Base-by-base conservation (phyloP, 2,797 vertebrate genomes). In the Eulemur rubriventer region DNA sequence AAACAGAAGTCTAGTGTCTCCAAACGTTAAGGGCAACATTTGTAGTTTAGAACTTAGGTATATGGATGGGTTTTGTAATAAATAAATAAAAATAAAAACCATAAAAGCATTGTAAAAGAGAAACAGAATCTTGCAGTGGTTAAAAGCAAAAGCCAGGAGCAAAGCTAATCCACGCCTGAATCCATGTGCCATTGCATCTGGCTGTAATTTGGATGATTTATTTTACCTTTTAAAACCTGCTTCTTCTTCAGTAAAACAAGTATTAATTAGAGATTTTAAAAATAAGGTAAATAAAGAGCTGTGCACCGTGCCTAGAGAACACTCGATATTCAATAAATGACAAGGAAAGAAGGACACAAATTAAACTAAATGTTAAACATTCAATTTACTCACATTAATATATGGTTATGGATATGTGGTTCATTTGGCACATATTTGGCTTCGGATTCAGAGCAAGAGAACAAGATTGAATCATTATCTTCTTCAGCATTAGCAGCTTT, bases 301-400 rank as follows among this genome's bases (percentile, higher is more conserved):
- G 90, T 88, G 6, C 7, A 57, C 1, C 41, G 26, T 67, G 17
- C 30, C 30, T 75, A 61, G 6, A 69, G 33, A 72, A 87, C 0
- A 83, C 18, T 46, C 48, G 72, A 76, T 96, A 50, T 70, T 91
- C 61, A 85, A 18, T 96, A 82, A 88, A 94, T 79, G 30, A 78
- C 24, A 80, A 17, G 3, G 18, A 73, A 79, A 72, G 65, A 69
- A 94, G 13, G 16, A 9, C 33, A 46, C 70, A 57, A 38, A 81
- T 61, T 30, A 70, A 94, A 48, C 16, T 22, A 9, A 75, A 13
- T n/a, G 6, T 11, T 75, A 70, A 75, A 90, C n/a, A 55, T 33
- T 84, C 7, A 72, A 52, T 38, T 76, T 63, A 59, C 26, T 88
- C 28, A 55, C 1, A 4, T 86, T 20, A 82, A 35, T 26, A 30